These are phyloP conservation scores for Blastomussa wellsi DNA, from an alignment of 92 coral and sea anemone genomes.

Conservation along the genomic window DNA sequence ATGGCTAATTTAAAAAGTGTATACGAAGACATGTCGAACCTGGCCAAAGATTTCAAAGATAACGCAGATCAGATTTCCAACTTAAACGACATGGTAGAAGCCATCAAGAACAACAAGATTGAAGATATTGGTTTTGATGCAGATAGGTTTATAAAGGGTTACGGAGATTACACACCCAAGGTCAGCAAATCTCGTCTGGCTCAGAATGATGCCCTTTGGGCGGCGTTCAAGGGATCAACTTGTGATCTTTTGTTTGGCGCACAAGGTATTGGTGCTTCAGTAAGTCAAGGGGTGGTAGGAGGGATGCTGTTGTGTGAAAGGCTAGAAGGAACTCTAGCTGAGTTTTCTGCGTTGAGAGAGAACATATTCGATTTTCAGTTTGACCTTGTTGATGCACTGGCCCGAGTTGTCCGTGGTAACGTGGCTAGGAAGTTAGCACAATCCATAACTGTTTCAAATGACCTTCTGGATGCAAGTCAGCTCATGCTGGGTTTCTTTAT, in stretches of 20 bases:
- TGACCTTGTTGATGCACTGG: conserved; percentile 65
- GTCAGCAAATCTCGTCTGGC: conserved; percentile 48
- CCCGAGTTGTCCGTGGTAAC: conserved; percentile 63
- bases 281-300: conserved; percentile 46
- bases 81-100: conserved; percentile 39
- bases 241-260: conserved; percentile 56
- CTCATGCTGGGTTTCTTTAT: conserved; percentile 66
- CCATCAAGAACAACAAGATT: conserved; percentile 33
- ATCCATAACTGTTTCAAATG: conserved; percentile 33
- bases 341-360: conserved; percentile 59
- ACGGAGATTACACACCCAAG: conserved; percentile 64
- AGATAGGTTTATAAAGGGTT: conserved; percentile 50
- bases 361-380: conserved; percentile 74
- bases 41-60: conserved; percentile 41
- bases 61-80: conserved; percentile 49
- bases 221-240: conserved; percentile 54
- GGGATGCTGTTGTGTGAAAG: conserved; percentile 64
- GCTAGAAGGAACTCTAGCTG: conserved; percentile 73
- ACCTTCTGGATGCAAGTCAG: conserved; percentile 46
- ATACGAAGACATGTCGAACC: conserved; percentile 12
- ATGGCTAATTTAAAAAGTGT: conserved; percentile 2
- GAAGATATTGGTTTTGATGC: conserved; percentile 44
- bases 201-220: conserved; percentile 54
- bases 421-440: conserved; percentile 45
- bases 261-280: conserved; percentile 40